Evolutionary conservation across 2,113 vertebrate genomes (phyloP), one percentile per base, ranked within the genome.

Genomic region (Ceyx cyanopectus): DNA sequence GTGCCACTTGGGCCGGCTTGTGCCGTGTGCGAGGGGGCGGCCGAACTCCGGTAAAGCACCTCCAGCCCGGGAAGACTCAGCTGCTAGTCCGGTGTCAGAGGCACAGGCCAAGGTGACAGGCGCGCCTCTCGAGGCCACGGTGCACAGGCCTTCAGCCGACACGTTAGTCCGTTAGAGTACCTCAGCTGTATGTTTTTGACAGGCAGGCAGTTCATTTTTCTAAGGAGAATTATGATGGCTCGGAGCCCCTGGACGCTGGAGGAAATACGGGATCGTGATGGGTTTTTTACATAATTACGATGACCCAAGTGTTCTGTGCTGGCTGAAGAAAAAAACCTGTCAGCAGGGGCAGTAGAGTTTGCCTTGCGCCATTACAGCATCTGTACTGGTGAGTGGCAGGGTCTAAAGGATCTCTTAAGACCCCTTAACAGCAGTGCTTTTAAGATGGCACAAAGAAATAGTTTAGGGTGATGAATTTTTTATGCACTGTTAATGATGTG

Each of bases 391-490:
- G 63, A 37, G 37, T 37, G 37, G 37, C 37, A 37, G 37, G 37
- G 37, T 37, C 37, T 37, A 37, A 37, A 37, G 37, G 10, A 37
- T 37, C 89, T 90, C 78, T 89, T 92, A 83, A 86, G 83, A 88
- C 12, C 50, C 50, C 50, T 26, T 26, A 26, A 29, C 53, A 54
- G 80, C 87, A 57, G 5, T 70, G 69, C 77, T 73, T 87, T 74
- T 73, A 83, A 50, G 79, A 63, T 85, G 86, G 62, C 50, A 5
- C 73, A 70, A 87, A 51, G 61, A 89, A 81, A 57, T 90, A 46
- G 51, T 92, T 92, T 51, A 79, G 50, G 86, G 83, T 78, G 79
- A 89, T 94, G 88, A 90, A 83, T 95, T 96, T 37, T 96, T 92
- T 75, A 83, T 82, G 70, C 46, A 43, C 66, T 65, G n/a, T 88